A percentile compares a stretch with the other conserved stretches of the same genome.
Evolutionary conservation across 1,140 invertebrate genomes (phyloP).

Genomic region (Calliphora vicina): DNA sequence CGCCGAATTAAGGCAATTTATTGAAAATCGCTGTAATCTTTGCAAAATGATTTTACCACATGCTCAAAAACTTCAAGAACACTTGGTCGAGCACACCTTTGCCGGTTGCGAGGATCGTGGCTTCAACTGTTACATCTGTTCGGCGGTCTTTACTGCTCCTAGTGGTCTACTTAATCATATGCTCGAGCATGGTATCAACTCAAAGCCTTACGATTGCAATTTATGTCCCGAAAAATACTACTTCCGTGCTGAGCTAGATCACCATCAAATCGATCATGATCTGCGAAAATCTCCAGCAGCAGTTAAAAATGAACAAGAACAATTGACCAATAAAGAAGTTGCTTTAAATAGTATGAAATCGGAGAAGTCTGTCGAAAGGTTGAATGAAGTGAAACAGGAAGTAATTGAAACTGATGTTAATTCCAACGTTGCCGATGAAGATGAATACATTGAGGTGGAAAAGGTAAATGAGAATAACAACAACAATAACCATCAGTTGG

Average conservation of each 20-base stretch:
- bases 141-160: constrained; percentile 84
- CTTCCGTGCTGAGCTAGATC: constrained; percentile 89
- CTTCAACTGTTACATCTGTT: constrained; percentile 88
- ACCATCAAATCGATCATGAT: constrained; percentile 69
- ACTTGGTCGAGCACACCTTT: constrained; percentile 93
- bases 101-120: constrained; percentile 78
- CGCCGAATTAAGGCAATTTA: constrained; percentile 15
- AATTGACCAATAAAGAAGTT: neutral
- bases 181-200: constrained; percentile 79
- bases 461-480: constrained; percentile 46
- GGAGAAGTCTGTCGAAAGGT: neutral
- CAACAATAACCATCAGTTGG: neutral
- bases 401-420: constrained; percentile 31
- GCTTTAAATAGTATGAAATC: neutral
- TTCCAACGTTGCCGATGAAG: constrained; percentile 49
- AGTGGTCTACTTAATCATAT: constrained; percentile 83
- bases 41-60: constrained; percentile 60
- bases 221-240: constrained; percentile 87
- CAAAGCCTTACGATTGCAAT: constrained; percentile 84
- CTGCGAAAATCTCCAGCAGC: constrained; percentile 8
- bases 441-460: constrained; percentile 63
- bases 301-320: constrained; percentile 4
- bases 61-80: constrained; percentile 78
- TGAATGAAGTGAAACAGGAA: constrained; percentile 30
- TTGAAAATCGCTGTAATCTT: constrained; percentile 58